phyloP scores from a whole-genome alignment of 2,797 vertebrate species.

The Austrolebias charrua region DNA sequence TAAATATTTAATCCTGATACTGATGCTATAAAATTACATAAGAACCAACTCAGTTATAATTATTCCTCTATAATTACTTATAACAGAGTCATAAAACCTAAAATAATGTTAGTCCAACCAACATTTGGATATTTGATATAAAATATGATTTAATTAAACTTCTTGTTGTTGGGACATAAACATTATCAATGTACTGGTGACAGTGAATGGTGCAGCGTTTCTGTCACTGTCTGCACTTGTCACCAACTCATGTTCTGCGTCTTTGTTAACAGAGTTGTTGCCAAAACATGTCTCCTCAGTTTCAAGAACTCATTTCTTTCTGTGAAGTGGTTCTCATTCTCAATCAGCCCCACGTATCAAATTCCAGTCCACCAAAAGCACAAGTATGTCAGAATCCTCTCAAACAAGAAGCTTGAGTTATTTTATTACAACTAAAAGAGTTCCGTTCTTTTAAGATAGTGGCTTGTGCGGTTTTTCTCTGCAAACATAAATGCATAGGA shows the following conservation, averaged over 20 bases:
- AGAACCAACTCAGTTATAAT: no score
- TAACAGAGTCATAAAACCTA: no score
- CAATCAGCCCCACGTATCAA: background rate
- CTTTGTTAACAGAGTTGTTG: constrained; percentile 14
- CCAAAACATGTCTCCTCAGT: constrained; percentile 2
- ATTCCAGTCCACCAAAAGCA: constrained; percentile 5
- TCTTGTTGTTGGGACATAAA: no score
- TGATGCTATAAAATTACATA: no score
- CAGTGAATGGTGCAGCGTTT: background rate
- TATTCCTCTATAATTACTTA: no score
- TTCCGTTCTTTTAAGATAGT: background rate
- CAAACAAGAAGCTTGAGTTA: background rate
- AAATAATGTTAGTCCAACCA: no score
- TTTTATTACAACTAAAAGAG: background rate
- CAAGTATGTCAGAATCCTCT: constrained; percentile 10
- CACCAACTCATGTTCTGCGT: no score
- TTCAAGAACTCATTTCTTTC: constrained; percentile 3
- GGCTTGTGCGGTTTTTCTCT: constrained; percentile 40
- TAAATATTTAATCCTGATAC: no score
- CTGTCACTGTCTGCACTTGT: no score
- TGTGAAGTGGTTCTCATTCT: background rate
- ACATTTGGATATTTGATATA: no score
- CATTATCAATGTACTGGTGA: no score
- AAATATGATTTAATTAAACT: no score
- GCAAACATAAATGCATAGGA: constrained; percentile 70